Conservation (phyloP, 2,113 vertebrate genomes). For the Ranitomeya imitator region DNA sequence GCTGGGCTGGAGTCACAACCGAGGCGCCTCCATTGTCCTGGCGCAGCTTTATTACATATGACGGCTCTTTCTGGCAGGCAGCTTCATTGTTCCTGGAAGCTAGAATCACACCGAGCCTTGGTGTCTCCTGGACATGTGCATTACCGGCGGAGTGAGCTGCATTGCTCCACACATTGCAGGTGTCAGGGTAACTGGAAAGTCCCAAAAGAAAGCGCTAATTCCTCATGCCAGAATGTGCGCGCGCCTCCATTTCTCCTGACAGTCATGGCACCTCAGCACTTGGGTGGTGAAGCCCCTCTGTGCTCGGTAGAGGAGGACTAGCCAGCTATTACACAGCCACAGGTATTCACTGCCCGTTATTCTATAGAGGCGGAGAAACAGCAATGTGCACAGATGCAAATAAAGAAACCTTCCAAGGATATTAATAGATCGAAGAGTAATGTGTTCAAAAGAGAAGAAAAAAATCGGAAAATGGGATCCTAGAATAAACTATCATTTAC, state of each 20-base stretch:
- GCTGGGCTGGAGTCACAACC: background rate
- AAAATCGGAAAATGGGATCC: background rate
- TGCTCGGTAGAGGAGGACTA: background rate
- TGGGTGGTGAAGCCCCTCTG: background rate
- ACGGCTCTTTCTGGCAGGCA: background rate
- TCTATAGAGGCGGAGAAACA: background rate
- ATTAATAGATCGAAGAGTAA: background rate
- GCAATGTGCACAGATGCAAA: background rate
- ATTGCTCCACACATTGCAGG: background rate
- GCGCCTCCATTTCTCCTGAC: background rate
- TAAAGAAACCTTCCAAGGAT: conserved; percentile 1
- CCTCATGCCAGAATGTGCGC: background rate
- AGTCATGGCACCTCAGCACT: conserved; percentile 8
- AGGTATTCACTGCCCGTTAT: background rate
- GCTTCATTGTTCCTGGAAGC: background rate
- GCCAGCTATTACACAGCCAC: background rate
- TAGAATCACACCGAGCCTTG: background rate
- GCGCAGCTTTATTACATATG: background rate
- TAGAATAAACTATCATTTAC: background rate
- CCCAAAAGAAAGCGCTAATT: background rate
- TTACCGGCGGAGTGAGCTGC: background rate
- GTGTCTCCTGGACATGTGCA: background rate
- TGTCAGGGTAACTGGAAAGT: background rate
- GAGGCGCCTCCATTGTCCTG: background rate
- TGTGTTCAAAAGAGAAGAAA: background rate